These are phyloP conservation scores for Nymphicus hollandicus DNA, from an alignment of 2,113 vertebrate genomes.

Conservation along the genomic window DNA sequence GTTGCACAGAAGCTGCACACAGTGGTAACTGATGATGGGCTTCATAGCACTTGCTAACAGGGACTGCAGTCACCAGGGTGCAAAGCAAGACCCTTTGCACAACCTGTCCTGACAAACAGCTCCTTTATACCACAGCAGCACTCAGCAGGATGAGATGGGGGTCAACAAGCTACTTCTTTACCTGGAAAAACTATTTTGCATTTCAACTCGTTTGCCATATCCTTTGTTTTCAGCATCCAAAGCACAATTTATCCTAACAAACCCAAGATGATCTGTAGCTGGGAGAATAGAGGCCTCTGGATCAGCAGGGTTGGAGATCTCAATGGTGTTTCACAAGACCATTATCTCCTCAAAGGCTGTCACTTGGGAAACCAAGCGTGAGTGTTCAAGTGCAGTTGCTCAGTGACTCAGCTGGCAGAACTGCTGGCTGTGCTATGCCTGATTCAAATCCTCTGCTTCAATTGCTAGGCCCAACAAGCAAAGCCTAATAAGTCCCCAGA, in stretches of 20 bases:
- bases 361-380: neutral
- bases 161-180: neutral
- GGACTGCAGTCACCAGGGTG: too few species aligned
- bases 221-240: neutral
- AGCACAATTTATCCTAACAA: neutral
- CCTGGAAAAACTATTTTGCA: neutral
- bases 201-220: neutral
- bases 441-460: neutral
- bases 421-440: neutral
- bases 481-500: constrained; percentile 1
- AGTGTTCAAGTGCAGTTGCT: neutral
- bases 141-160: neutral
- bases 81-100: neutral
- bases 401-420: neutral
- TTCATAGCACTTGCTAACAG: neutral
- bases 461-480: neutral
- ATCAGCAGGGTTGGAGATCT: neutral
- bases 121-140: neutral
- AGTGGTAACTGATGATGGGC: neutral
- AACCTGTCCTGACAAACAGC: neutral
- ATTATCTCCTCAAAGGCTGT: neutral
- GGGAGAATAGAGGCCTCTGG: neutral
- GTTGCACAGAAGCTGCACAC: neutral
- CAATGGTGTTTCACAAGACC: neutral
- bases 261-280: neutral